A percentile compares a stretch with the other conserved stretches of the same genome.
Conservation (phyloP, 1,140 invertebrate genomes). For the Aphaenogaster rudis region DNA sequence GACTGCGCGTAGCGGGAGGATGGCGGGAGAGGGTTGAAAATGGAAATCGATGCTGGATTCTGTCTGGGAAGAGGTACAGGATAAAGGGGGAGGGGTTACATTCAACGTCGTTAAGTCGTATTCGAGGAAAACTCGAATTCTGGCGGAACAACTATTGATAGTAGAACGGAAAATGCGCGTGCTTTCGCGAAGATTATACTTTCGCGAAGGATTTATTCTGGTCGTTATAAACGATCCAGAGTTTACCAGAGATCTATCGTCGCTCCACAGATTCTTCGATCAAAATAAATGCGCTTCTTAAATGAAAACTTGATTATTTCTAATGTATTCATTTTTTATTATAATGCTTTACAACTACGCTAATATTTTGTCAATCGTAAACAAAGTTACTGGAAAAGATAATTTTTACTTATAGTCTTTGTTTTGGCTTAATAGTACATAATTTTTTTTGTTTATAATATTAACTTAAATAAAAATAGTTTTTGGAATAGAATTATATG, state of each 20-base stretch:
- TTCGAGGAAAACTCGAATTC: slow-evolving; percentile 52
- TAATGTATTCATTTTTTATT: neutral
- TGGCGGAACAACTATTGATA: slow-evolving; percentile 58
- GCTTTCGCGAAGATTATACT: slow-evolving; percentile 42
- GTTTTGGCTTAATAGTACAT: neutral
- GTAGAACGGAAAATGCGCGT: slow-evolving; percentile 26
- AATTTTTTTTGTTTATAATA: neutral
- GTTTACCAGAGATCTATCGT: neutral
- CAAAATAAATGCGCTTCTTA: neutral
- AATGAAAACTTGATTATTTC: neutral
- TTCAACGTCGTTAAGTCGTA: slow-evolving; percentile 72
- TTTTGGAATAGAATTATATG: slow-evolving; percentile 9
- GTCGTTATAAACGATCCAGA: slow-evolving; percentile 19
- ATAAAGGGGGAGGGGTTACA: slow-evolving; percentile 56
- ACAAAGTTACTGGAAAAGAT: neutral
- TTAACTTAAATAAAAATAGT: neutral
- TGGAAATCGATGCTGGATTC: slow-evolving; percentile 78
- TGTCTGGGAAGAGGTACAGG: neutral
- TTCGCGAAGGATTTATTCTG: slow-evolving; percentile 43
- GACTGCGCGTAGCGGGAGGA: slow-evolving; percentile 12
- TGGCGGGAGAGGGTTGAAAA: slow-evolving; percentile 68
- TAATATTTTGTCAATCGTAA: neutral
- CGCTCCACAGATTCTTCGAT: neutral
- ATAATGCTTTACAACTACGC: neutral
- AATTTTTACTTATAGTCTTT: neutral